phyloP scores from a whole-genome alignment of 1,140 invertebrate genomes.

The Drosophila parvula region DNA sequence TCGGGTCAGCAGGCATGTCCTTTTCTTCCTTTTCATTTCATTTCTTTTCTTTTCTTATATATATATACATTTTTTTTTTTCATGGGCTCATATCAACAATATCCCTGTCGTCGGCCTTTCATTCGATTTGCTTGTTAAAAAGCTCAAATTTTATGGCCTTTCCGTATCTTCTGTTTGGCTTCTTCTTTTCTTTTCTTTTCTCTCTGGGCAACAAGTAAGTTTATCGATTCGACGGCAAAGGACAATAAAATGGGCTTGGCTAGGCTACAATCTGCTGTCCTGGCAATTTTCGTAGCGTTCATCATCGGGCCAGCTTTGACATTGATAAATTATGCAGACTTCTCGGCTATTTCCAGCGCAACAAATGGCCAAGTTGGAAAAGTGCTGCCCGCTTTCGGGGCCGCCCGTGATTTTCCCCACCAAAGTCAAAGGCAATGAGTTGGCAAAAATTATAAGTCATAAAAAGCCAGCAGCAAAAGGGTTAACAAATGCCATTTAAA shows the following conservation, averaged over 20 bases:
- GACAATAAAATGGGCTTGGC: conserved; percentile 23
- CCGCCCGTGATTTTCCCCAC: conserved; percentile 27
- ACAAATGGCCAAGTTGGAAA: conserved; percentile 58
- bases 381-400: conserved; percentile 16
- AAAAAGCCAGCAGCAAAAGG: conserved; percentile 56
- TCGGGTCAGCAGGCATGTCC: conserved; percentile 60
- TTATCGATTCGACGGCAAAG: conserved; percentile 63
- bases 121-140: conserved; percentile 81
- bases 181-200: conserved; percentile 11
- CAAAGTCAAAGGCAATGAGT: conserved; percentile 69
- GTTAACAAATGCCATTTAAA: conserved; percentile 75
- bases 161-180: conserved; percentile 36
- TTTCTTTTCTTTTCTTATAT: conserved; percentile 42
- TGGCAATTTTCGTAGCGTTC: conserved; percentile 63
- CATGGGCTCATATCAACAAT: conserved; percentile 52
- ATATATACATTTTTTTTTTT: conserved; percentile 8
- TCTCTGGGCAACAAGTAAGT: conserved; percentile 63
- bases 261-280: conserved; percentile 68
- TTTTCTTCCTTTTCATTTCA: conserved; percentile 31
- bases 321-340: conserved; percentile 76
- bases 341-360: conserved; percentile 39
- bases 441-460: conserved; percentile 80
- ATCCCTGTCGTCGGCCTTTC: conserved; percentile 65
- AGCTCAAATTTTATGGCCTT: conserved; percentile 80
- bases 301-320: conserved; percentile 72